Evolutionary conservation across 2,113 vertebrate genomes (phyloP).

Genomic region (Tupaia tana): DNA sequence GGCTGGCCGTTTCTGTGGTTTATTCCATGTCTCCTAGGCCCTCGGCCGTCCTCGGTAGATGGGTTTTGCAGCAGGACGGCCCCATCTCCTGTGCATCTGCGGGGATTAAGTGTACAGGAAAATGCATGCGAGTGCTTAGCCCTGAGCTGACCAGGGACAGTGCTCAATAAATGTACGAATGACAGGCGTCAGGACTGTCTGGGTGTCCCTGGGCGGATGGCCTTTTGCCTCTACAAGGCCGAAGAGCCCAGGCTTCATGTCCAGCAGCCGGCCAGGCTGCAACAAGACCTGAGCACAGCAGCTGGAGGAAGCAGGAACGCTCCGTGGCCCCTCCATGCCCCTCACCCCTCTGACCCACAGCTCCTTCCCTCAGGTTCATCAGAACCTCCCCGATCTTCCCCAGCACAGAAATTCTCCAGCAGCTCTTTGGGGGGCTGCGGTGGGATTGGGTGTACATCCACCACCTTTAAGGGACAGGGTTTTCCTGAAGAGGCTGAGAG

Average conservation of each 20-base stretch:
- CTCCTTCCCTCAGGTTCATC: background rate
- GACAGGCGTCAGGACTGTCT: background rate
- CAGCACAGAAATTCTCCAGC: background rate
- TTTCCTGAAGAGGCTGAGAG: background rate
- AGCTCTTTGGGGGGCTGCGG: background rate
- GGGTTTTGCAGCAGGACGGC: background rate
- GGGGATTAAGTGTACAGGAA: background rate
- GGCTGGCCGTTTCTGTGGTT: accelerated
- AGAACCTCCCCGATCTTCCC: background rate
- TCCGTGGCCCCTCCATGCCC: background rate
- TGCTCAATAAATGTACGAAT: background rate
- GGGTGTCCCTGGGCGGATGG: no score
- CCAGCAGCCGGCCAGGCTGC: background rate
- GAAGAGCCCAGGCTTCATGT: background rate
- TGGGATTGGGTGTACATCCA: background rate
- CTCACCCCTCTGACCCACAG: background rate
- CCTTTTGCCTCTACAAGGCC: background rate
- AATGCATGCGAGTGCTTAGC: background rate
- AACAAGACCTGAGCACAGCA: background rate
- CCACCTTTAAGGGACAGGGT: background rate
- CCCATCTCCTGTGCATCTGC: accelerated
- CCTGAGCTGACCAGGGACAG: background rate
- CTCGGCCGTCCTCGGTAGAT: background rate
- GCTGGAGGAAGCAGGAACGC: background rate
- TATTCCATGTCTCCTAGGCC: no score